Base-by-base conservation (phyloP, 1,140 invertebrate genomes). In the Pemphigus obesinymphae region DNA sequence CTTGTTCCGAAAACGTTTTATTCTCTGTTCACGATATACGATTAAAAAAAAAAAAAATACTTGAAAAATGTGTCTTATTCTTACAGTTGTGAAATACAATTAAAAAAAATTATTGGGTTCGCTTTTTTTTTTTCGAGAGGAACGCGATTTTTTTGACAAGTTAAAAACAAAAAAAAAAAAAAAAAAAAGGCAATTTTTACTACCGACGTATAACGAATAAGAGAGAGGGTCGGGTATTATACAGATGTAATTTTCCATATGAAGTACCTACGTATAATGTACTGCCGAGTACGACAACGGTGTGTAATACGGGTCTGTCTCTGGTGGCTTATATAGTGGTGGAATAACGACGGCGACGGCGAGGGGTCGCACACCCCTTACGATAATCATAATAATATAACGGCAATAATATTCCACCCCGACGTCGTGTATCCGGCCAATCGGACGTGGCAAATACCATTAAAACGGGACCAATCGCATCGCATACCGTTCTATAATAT, bases 361-460 rank as follows among this genome's bases (percentile, higher is more conserved):
- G 37, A 63, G 58, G 76, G 76, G 76, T 80, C 23, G 31, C 55
- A n/a, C 76, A 63, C 55, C 76, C 76, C 55, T 80, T 45, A 63
- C 37, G 23, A 55, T 37, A 45, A 80, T 80, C 76, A 63, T 61
- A 63, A 76, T 76, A 76, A 80, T 80, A 80, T 80, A 80, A 80
- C 76, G 76, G 76, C 76, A 63, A 80, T 80, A 80, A 80, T 45
- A 45, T 80, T 80, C 76, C 55, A 80, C 76, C 76, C 76, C 34
- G 55, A 43, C 76, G 34, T 20, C 55, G 55, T 7, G 55, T 80
- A 80, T 80, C 76, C 76, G 76, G 76, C 76, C 76, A 80, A 80
- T 80, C 76, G 76, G 76, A 80, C 76, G 76, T 61, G 76, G 55
- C 55, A 63, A 80, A 80, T 80, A 58, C 76, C 76, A 80, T 80